Conservation (phyloP, 2,797 vertebrate genomes). For the Bradypodion pumilum region DNA sequence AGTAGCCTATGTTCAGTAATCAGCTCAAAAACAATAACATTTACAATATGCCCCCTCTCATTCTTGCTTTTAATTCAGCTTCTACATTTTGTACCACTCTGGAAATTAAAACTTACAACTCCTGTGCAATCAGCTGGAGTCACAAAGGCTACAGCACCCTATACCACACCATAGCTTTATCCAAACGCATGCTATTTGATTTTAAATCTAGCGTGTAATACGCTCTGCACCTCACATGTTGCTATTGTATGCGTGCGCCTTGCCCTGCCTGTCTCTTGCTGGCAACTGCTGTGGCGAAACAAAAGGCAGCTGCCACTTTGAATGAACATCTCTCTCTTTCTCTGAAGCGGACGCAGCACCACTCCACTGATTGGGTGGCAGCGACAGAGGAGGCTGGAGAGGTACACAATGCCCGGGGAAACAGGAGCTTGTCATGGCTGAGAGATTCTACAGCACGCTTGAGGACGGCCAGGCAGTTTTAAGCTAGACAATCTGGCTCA, state of each 20-base stretch:
- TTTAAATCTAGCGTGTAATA: conserved; percentile 74
- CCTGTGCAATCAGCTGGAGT: conserved; percentile 39
- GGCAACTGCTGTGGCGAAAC: conserved; percentile 68
- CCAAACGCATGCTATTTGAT: conserved; percentile 66
- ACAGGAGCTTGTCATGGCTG: conserved; percentile 27
- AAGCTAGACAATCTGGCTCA: conserved; percentile 45
- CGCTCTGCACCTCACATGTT: conserved; percentile 65
- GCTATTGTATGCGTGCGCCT: conserved; percentile 65
- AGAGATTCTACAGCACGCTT: conserved; percentile 36
- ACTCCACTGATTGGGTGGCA: conserved; percentile 58
- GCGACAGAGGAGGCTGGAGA: conserved; percentile 21
- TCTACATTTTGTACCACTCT: accelerated
- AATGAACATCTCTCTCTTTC: conserved; percentile 69
- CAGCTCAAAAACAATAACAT: background rate
- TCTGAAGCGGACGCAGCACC: conserved; percentile 56
- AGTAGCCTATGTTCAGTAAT: background rate
- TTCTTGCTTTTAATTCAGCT: conserved; percentile 21
- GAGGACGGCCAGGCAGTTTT: accelerated
- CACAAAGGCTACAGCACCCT: conserved; percentile 39
- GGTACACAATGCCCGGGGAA: conserved; percentile 37
- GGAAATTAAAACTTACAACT: conserved; percentile 10
- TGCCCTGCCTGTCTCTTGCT: conserved; percentile 70
- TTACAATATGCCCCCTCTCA: background rate
- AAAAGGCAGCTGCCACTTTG: conserved; percentile 74
- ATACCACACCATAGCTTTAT: conserved; percentile 61